Evolutionary conservation across 1,140 invertebrate species (phyloP).

Genomic region (Zaprionus inermis): DNA sequence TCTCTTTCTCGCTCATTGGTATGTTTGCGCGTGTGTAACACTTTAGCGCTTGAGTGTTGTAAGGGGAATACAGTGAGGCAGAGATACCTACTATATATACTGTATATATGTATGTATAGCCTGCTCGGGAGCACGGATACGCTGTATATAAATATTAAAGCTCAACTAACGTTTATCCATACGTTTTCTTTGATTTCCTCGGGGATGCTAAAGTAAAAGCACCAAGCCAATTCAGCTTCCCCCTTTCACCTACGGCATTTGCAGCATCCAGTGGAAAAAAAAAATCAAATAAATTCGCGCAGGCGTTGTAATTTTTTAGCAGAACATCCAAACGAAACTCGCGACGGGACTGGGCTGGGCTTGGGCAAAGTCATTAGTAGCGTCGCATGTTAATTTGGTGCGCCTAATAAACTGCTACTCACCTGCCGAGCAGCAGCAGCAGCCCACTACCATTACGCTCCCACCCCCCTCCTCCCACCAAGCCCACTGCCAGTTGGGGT

Average conservation of each 20-base stretch:
- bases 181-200: constrained; percentile 77
- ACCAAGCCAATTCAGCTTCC: constrained; percentile 3
- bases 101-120: constrained; percentile 29
- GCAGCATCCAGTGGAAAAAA: constrained; percentile 59
- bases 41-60: constrained; percentile 77
- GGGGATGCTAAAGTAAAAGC: constrained; percentile 46
- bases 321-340: neutral
- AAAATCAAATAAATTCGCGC: constrained; percentile 70
- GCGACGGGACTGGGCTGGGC: neutral
- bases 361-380: constrained; percentile 65
- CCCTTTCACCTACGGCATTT: constrained; percentile 2
- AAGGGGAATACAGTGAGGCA: constrained; percentile 61
- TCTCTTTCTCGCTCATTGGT: constrained; percentile 19
- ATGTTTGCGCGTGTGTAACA: constrained; percentile 59
- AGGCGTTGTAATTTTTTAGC: constrained; percentile 70
- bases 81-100: neutral
- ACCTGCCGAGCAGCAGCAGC: constrained; percentile 18
- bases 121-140: constrained; percentile 25
- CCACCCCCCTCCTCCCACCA: neutral
- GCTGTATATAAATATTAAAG: constrained; percentile 74
- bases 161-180: constrained; percentile 49
- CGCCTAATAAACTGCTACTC: constrained; percentile 81
- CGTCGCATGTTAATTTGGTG: constrained; percentile 78
- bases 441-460: neutral
- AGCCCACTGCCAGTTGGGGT: neutral